A percentile compares a stretch with the other conserved stretches of the same genome.
Conservation (phyloP, 2,888 invertebrate genomes). For the Drosophila lacicola region DNA sequence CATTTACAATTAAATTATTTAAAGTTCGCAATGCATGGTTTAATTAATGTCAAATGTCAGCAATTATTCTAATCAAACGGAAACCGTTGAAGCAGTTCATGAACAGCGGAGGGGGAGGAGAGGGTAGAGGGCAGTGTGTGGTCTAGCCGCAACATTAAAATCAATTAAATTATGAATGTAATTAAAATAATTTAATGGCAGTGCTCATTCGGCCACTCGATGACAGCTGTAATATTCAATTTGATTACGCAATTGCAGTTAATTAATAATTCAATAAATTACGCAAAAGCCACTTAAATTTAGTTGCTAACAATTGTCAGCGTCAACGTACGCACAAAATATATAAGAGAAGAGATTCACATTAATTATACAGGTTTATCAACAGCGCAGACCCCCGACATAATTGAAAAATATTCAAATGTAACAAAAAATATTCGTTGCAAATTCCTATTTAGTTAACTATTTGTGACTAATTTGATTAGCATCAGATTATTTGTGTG, state of each 20-base stretch:
- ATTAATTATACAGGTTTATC: constrained; percentile 57
- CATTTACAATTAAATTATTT: constrained; percentile 59
- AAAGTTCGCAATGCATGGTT: constrained; percentile 51
- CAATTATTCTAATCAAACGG: constrained; percentile 75
- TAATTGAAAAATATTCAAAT: constrained; percentile 12
- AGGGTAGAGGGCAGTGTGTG: constrained; percentile 3
- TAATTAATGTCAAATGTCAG: constrained; percentile 74
- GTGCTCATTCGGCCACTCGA: constrained; percentile 44
- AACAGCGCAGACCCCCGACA: constrained; percentile 4
- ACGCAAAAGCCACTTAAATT: constrained; percentile 63
- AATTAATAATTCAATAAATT: constrained; percentile 79
- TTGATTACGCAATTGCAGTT: constrained; percentile 71
- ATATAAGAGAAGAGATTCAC: constrained; percentile 23
- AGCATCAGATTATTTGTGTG: too few species aligned
- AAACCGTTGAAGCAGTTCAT: not conserved
- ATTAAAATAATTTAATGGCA: constrained; percentile 76
- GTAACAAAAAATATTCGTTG: too few species aligned
- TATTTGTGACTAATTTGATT: too few species aligned
- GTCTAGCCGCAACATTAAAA: constrained; percentile 63
- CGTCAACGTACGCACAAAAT: constrained; percentile 19
- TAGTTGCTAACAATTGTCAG: constrained; percentile 64
- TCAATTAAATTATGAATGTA: constrained; percentile 79
- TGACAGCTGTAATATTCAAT: constrained; percentile 75
- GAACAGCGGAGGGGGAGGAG: not conserved
- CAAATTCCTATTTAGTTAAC: too few species aligned